Evolutionary conservation across 2,888 invertebrate species (phyloP).

Genomic region (Drosophila seclusa): DNA sequence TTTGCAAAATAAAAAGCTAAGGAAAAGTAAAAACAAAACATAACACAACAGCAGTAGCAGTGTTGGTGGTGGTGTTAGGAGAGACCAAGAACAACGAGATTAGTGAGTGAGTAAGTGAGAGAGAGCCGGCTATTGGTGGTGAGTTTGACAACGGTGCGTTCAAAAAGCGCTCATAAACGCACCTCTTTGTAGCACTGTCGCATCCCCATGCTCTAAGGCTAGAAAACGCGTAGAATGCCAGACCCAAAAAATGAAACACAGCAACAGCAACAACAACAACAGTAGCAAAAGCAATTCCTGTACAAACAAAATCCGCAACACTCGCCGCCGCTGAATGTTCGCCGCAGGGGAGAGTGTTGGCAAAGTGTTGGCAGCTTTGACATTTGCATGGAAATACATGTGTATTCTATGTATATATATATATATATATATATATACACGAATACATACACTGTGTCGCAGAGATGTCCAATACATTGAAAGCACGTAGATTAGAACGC

Average conservation of each 20-base stretch:
- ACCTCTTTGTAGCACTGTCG: slow-evolving; percentile 48
- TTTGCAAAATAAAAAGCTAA: slow-evolving; percentile 41
- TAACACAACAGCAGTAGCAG: slow-evolving; percentile 16
- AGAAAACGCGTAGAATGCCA: slow-evolving; percentile 64
- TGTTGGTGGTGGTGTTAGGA: not conserved
- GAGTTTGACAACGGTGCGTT: slow-evolving; percentile 62
- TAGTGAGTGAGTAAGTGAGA: slow-evolving; percentile 5
- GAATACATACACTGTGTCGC: slow-evolving; percentile 8
- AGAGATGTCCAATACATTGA: slow-evolving; percentile 53
- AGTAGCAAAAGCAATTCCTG: slow-evolving; percentile 44
- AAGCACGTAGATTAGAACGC: not conserved
- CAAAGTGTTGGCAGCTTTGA: slow-evolving; percentile 67
- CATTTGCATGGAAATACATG: slow-evolving; percentile 68
- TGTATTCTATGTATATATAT: slow-evolving; percentile 1
- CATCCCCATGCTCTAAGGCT: slow-evolving; percentile 38
- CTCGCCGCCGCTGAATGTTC: slow-evolving; percentile 39
- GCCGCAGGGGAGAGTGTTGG: slow-evolving; percentile 25
- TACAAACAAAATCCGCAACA: slow-evolving; percentile 74
- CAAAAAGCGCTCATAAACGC: slow-evolving; percentile 39
- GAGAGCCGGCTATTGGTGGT: slow-evolving; percentile 55
- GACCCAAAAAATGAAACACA: slow-evolving; percentile 39
- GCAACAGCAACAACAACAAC: slow-evolving; percentile 24
- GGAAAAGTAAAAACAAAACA: slow-evolving; percentile 9
- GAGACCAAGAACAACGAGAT: slow-evolving; percentile 14
- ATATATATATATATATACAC: not conserved